Conservation (phyloP, 2,888 invertebrate genomes). For the Crioceris asparagi region DNA sequence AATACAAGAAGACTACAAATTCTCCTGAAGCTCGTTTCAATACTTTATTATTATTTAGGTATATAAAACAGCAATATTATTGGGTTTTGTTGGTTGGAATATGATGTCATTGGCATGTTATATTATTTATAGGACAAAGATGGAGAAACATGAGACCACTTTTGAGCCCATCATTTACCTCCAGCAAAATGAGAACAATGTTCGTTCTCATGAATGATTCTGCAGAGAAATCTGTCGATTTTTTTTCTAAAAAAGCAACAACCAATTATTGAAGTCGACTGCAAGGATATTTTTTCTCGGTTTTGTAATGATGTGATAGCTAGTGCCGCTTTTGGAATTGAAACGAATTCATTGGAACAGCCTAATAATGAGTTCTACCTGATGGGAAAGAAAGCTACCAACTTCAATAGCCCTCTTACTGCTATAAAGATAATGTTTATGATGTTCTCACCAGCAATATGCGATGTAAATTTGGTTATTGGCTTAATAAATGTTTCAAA, state of each 20-base stretch:
- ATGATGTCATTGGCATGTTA: too few relatives aligned
- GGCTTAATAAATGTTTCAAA: too few relatives aligned
- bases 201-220: slow-evolving; percentile 24
- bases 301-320: slow-evolving; percentile 44
- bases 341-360: slow-evolving; percentile 43
- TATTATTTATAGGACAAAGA: slow-evolving; percentile 15
- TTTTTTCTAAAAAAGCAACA: slow-evolving; percentile 21
- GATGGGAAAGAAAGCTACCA: slow-evolving; percentile 40
- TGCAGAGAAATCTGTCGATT: slow-evolving; percentile 17
- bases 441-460: too few relatives aligned
- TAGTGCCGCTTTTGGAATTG: slow-evolving; percentile 42
- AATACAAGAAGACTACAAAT: too few relatives aligned
- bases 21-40: too few relatives aligned
- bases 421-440: too few relatives aligned
- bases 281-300: slow-evolving; percentile 39
- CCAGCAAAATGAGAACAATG: slow-evolving; percentile 33
- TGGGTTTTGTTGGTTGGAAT: too few relatives aligned
- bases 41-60: too few relatives aligned
- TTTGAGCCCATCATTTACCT: slow-evolving; percentile 31
- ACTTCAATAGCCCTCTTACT: too few relatives aligned
- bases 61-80: too few relatives aligned
- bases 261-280: slow-evolving; percentile 30
- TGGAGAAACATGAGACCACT: slow-evolving; percentile 32
- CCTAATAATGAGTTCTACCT: slow-evolving; percentile 43
- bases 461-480: too few relatives aligned